Conservation (phyloP, 2,113 vertebrate species). For the Glareola pratincola region DNA sequence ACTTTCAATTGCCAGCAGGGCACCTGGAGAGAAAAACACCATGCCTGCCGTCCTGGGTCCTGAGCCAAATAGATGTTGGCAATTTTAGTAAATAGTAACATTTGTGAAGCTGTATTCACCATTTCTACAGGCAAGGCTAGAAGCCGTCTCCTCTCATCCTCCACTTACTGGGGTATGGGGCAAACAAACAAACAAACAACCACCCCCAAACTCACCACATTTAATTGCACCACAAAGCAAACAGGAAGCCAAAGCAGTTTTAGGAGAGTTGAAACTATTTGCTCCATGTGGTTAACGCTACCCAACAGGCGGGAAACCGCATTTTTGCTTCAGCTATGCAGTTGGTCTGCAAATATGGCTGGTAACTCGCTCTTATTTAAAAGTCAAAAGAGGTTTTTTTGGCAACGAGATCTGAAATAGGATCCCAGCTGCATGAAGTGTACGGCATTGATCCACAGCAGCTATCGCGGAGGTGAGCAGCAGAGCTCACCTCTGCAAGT, state of each 20-base stretch:
- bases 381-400: not conserved
- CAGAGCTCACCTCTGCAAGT: not conserved
- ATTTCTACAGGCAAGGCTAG: not conserved
- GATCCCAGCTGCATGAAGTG: not conserved
- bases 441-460: fast-evolving
- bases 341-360: not conserved
- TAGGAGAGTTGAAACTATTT: not conserved
- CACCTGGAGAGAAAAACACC: not conserved
- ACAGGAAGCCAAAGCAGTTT: conserved; percentile 42
- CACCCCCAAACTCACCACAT: not conserved
- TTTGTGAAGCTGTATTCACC: not conserved
- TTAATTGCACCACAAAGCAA: not conserved
- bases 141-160: not conserved
- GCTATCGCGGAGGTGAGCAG: not conserved
- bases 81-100: fast-evolving
- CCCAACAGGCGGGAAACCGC: not conserved
- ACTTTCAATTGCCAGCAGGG: not conserved
- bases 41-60: not conserved
- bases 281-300: conserved; percentile 32
- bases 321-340: not conserved
- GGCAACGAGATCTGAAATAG: not conserved
- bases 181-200: not conserved
- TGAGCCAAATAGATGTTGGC: fast-evolving
- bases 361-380: not conserved
- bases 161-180: not conserved